Conservation (phyloP, 2,113 vertebrate genomes). For the Oncorhynchus keta region DNA sequence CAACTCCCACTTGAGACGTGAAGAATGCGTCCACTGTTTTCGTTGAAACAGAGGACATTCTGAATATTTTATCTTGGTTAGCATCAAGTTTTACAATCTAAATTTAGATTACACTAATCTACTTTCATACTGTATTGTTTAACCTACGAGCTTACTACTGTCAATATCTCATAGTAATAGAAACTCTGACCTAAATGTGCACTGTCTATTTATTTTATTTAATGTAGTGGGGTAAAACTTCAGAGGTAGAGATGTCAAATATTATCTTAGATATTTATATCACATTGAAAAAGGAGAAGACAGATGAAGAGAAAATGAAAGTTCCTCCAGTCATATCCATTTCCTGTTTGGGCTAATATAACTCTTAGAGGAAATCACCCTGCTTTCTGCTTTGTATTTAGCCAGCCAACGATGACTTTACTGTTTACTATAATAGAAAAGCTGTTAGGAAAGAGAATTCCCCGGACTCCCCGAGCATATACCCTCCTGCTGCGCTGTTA, state of each 20-base stretch:
- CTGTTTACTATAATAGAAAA: background rate
- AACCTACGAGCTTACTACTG: background rate
- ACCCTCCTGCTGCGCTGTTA: background rate
- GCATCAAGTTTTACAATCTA: background rate
- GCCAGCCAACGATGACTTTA: constrained; percentile 3
- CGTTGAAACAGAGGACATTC: background rate
- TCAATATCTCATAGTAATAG: background rate
- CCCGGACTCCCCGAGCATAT: constrained; percentile 30
- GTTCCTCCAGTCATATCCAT: background rate
- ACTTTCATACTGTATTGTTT: background rate
- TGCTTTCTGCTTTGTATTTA: background rate
- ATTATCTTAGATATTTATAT: background rate
- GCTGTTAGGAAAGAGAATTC: constrained; percentile 42
- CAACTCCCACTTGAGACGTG: constrained; percentile 37
- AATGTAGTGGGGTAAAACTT: background rate
- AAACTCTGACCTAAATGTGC: background rate
- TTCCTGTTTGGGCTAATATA: background rate
- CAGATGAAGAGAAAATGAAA: background rate
- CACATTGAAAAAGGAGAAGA: background rate
- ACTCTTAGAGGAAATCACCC: constrained; percentile 42
- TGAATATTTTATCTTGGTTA: background rate
- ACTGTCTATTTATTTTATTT: background rate
- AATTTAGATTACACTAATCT: too few relatives aligned
- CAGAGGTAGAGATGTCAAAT: background rate
- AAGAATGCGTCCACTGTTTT: background rate